Evolutionary conservation across 2,888 invertebrate species (phyloP), one percentile per base, ranked within the genome.

Genomic region (Eristalinus aeneus): DNA sequence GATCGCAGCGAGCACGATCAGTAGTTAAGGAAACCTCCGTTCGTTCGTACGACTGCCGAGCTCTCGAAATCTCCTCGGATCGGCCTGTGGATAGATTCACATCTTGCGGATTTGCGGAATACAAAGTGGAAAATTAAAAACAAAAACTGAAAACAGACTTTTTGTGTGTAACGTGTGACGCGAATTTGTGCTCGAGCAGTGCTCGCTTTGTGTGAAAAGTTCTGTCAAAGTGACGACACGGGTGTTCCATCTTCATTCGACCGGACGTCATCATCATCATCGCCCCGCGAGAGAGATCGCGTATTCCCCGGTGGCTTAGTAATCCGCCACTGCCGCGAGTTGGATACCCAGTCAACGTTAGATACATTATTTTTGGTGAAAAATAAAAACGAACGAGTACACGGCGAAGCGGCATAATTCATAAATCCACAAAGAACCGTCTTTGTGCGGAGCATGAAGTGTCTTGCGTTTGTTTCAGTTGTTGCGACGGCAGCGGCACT

Each of bases 21-120:
- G 83, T 85, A 76, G 72, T 76, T 64, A 36, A 68, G 63, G 58
- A 46, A 64, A 80, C 68, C 76, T 81, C 61, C 68, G 80, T 16
- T 53, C 53, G 76, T 34, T 27, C 27, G 27, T 39, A 63, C 67
- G 73, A 73, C 61, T 5, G 6, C 63, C 22, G 34, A 58, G 22
- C 58, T 46, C 46, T 46, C 46, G 46, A 46, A 46, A 46, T 46
- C 46, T 46, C 16, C 46, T 46, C 16, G 16, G 46, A 16, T 16
- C 46, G 46, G 46, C 46, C 46, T 46, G 8, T 46, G 46, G 46
- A 46, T 46, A 16, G 46, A 46, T 46, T 16, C 46, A 16, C 16
- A 16, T 46, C 16, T 46, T 16, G 46, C 46, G 46, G 46, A 46
- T 46, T 46, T 46, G n/a, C 1, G 6, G 0, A 46, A 46, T 8